These are phyloP conservation scores for Lathronympha strigana DNA, from an alignment of 2,888 invertebrate genomes.

Conservation along the genomic window DNA sequence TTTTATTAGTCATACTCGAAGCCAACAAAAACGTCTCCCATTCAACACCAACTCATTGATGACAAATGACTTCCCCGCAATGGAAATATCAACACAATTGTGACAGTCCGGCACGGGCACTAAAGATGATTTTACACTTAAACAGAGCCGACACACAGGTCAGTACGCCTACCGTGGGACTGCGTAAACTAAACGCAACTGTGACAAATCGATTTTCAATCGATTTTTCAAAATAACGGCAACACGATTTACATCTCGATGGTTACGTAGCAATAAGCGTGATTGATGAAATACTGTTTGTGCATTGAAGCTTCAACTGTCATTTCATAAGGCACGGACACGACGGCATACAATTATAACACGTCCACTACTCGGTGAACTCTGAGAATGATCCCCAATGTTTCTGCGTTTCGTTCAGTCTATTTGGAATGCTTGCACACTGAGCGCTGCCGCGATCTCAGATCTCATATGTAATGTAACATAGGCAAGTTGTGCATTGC, in stretches of 20 bases:
- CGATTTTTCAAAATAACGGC: constrained; percentile 83
- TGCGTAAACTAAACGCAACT: constrained; percentile 77
- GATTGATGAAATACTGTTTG: constrained; percentile 81
- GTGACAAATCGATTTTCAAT: constrained; percentile 77
- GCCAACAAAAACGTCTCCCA: constrained; percentile 31
- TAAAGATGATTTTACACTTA: constrained; percentile 68
- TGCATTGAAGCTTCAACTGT: constrained; percentile 79
- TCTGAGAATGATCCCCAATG: constrained; percentile 44
- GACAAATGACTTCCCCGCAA: constrained; percentile 34
- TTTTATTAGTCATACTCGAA: constrained; percentile 22
- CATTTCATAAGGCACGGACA: constrained; percentile 80
- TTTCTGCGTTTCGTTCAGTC: constrained; percentile 25
- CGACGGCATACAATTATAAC: constrained; percentile 60
- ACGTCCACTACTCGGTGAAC: constrained; percentile 62
- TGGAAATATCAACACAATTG: constrained; percentile 52
- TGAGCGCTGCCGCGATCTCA: not conserved
- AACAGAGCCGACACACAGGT: constrained; percentile 56
- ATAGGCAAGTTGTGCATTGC: not conserved
- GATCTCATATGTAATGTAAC: not conserved
- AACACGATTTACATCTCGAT: constrained; percentile 80
- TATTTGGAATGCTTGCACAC: not conserved
- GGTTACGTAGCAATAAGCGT: constrained; percentile 79
- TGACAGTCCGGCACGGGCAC: constrained; percentile 60
- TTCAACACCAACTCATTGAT: constrained; percentile 28
- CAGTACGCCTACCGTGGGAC: constrained; percentile 71